Percentiles rank a stretch among this genome's conserved stretches.
These are phyloP conservation scores for Melanotaenia boesemani DNA, from an alignment of 2,797 vertebrate genomes.

Conservation along the genomic window DNA sequence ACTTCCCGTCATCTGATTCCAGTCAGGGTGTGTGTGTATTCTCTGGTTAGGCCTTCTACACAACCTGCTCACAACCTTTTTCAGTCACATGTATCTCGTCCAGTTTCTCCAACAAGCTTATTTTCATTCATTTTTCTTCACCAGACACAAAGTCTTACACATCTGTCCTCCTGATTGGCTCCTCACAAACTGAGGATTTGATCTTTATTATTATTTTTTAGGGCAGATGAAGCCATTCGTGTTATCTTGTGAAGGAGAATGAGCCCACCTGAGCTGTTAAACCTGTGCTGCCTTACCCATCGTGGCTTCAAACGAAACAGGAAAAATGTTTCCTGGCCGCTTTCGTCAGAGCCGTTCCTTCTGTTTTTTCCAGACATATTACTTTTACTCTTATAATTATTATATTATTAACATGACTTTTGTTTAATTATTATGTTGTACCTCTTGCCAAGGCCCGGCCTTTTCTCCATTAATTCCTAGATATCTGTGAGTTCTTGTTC, in stretches of 20 bases:
- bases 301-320: conserved; percentile 16
- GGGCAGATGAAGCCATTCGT: conserved; percentile 14
- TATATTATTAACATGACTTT: conserved; percentile 72
- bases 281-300: conserved; percentile 57
- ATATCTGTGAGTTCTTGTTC: conserved; percentile 49
- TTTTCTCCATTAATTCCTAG: conserved; percentile 49
- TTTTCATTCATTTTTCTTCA: not conserved
- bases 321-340: too few species aligned
- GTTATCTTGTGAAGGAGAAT: not conserved
- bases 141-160: not conserved
- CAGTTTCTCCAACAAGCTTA: conserved; percentile 6
- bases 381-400: conserved; percentile 79
- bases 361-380: conserved; percentile 71
- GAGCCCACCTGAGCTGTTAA: conserved; percentile 14
- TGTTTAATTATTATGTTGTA: conserved; percentile 65
- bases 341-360: conserved; percentile 54
- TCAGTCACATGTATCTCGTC: conserved; percentile 12
- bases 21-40: conserved; percentile 3
- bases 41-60: conserved; percentile 16
- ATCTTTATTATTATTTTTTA: not conserved
- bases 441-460: conserved; percentile 51
- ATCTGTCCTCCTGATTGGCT: not conserved
- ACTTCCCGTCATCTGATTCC: conserved; percentile 64
- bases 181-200: not conserved
- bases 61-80: not conserved